These are phyloP conservation scores for Ochlodes sylvanus DNA, from an alignment of 2,888 invertebrate genomes.

Conservation along the genomic window DNA sequence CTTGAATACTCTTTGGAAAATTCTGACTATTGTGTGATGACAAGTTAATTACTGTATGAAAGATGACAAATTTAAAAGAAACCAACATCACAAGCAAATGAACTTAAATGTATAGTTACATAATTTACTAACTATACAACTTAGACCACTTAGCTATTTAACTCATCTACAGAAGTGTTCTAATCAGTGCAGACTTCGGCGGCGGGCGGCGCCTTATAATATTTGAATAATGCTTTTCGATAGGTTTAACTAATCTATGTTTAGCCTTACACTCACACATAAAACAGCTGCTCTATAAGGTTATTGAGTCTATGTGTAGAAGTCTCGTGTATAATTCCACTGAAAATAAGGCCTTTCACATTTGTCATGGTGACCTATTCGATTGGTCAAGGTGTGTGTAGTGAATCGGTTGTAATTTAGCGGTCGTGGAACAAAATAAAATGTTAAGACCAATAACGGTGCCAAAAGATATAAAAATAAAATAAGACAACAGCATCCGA, in stretches of 20 bases:
- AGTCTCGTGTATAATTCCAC: slow-evolving; percentile 20
- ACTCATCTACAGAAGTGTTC: too few species aligned
- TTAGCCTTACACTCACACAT: slow-evolving; percentile 14
- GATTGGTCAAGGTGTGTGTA: neutral
- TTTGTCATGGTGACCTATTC: slow-evolving; percentile 18
- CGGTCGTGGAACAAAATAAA: neutral
- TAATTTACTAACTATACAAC: too few species aligned
- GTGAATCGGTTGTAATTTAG: neutral
- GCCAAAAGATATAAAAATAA: too few species aligned
- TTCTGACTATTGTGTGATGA: neutral
- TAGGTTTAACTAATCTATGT: slow-evolving; percentile 1
- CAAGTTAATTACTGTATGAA: too few species aligned
- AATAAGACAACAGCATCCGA: too few species aligned
- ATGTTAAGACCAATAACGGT: too few species aligned
- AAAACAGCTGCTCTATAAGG: slow-evolving; percentile 11
- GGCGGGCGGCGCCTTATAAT: neutral
- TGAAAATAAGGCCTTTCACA: slow-evolving; percentile 27
- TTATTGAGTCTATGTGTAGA: neutral
- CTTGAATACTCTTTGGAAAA: too few species aligned
- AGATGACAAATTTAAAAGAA: too few species aligned
- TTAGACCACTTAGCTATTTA: too few species aligned
- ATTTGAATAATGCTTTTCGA: neutral
- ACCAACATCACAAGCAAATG: too few species aligned
- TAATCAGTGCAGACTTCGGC: neutral
- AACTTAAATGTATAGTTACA: too few species aligned